Evolutionary conservation across 2,113 vertebrate species (phyloP).

Genomic region (Paraplagusia blochii): DNA sequence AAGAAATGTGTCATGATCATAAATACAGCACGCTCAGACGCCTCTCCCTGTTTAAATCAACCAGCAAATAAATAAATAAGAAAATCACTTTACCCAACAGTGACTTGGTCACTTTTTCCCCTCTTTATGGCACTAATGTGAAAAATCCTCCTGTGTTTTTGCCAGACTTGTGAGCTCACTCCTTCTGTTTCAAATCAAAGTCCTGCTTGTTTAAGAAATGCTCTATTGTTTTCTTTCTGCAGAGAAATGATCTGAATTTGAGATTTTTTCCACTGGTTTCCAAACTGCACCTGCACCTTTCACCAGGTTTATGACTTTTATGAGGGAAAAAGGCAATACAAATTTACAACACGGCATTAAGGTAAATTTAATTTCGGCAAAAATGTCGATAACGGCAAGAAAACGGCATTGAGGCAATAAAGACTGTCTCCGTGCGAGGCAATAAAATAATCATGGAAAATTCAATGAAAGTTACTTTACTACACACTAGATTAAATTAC

Average conservation of each 20-base stretch:
- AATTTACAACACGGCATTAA: background rate
- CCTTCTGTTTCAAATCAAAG: slow-evolving; percentile 1
- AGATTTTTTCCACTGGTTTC: background rate
- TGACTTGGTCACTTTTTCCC: background rate
- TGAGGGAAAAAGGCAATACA: background rate
- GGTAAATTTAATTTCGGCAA: too few species aligned
- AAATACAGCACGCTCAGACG: slow-evolving; percentile 23
- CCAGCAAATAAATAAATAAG: slow-evolving; percentile 3
- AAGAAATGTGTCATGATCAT: slow-evolving; percentile 40
- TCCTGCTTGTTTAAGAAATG: background rate
- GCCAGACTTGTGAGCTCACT: slow-evolving; percentile 7
- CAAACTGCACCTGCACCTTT: background rate
- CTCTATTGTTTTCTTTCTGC: background rate
- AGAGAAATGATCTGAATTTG: background rate
- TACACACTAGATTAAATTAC: too few species aligned
- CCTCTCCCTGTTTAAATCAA: slow-evolving; percentile 47
- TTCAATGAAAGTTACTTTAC: too few species aligned
- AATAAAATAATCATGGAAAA: too few species aligned
- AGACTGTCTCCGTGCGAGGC: too few species aligned
- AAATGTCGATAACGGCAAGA: background rate
- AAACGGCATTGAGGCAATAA: too few species aligned
- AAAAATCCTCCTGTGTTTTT: slow-evolving; percentile 1
- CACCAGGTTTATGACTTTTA: background rate
- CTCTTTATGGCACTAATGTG: background rate
- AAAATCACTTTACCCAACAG: slow-evolving; percentile 3